These are phyloP conservation scores for Gymnosoma rotundatum DNA, from an alignment of 2,888 invertebrate species.

Conservation along the genomic window DNA sequence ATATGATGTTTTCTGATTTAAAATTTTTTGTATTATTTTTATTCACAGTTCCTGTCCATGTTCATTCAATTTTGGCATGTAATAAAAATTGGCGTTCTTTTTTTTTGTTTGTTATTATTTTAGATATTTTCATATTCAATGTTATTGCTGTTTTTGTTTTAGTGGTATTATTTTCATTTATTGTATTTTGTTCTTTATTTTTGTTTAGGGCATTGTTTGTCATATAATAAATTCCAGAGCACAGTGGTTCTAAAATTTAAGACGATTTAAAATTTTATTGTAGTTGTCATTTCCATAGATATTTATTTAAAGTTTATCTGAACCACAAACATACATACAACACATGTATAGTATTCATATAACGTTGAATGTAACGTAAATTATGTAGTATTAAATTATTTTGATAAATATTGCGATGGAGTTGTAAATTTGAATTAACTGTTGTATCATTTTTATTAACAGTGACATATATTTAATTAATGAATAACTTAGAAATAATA, in stretches of 20 bases:
- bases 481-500: too few relatives aligned
- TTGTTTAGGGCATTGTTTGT: slow-evolving; percentile 58
- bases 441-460: too few relatives aligned
- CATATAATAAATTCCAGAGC: slow-evolving; percentile 7
- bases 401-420: too few relatives aligned
- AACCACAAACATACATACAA: too few relatives aligned
- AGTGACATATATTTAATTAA: too few relatives aligned
- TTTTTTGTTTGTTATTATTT: slow-evolving; percentile 16
- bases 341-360: too few relatives aligned
- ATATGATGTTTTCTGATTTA: slow-evolving; percentile 34
- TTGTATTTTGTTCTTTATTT: slow-evolving; percentile 24
- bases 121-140: slow-evolving; percentile 13
- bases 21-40: slow-evolving; percentile 7
- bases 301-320: too few relatives aligned
- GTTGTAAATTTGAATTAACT: too few relatives aligned
- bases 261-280: neutral
- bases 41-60: slow-evolving; percentile 28
- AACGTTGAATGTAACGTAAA: too few relatives aligned
- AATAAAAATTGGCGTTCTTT: slow-evolving; percentile 4
- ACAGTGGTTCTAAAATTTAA: slow-evolving; percentile 13
- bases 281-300: neutral
- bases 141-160: slow-evolving; percentile 47
- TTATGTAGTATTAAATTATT: too few relatives aligned
- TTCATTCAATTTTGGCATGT: slow-evolving; percentile 8
- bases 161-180: neutral